Base-by-base conservation (phyloP, 2,797 vertebrate species). In the Miichthys miiuy region DNA sequence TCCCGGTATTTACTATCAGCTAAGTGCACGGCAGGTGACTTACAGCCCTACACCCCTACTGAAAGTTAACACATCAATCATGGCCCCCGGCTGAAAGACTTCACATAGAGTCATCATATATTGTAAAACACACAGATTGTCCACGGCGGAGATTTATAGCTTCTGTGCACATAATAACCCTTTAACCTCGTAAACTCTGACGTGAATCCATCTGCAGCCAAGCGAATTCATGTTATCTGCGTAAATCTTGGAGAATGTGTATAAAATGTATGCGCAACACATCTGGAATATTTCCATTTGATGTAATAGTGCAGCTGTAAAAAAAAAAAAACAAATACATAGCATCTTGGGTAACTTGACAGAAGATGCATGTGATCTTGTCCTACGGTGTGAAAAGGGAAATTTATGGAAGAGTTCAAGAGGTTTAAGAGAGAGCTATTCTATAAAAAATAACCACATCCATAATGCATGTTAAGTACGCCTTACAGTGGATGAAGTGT, bases 1-100 rank as follows among this genome's bases (percentile, higher is more conserved):
- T 83, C 30, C 63, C 84, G 83, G 84, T 87, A 90, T 92, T 88
- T 88, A 89, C 85, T 84, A 88, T 90, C 91, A 82, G 83, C 90
- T 78, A 81, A 74, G 86, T 72, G 89, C 80, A 71, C 18, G 11
- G 69, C 46, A 44, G 82, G 56, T 86, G 86, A 91, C 86, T 87
- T 88, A 77, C 54, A 77, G 74, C 86, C 73, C 84, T 30, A 67
- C 64, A 71, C 23, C 73, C 65, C 58, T 2, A 34, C 68, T 72
- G 77, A 72, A 84, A 81, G 88, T 91, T 78, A 87, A 81, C 65
- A 72, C 80, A 92, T 89, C 87, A 82, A 75, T 91, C 89, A 88
- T 41, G 25, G 75, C 72, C 34, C 34, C 34, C 20, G 80, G 67
- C 79, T 75, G 65, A 55, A 74, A 82, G 82, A 74, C 81, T 88